These are phyloP conservation scores for Aleiodes leptofemur DNA, from an alignment of 2,888 invertebrate genomes.

Conservation along the genomic window DNA sequence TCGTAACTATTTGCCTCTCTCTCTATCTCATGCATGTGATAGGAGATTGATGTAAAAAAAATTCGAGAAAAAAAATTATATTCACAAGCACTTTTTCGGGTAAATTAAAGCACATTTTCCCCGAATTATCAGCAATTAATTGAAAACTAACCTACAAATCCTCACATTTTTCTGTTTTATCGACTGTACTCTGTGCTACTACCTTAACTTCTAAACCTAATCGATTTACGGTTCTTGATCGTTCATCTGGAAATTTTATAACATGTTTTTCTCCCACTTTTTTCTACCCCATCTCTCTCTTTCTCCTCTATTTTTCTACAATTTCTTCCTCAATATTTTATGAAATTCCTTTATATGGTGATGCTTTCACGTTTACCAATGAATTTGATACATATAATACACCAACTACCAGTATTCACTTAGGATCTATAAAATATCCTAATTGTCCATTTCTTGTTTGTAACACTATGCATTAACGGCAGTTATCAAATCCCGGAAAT, in stretches of 20 bases:
- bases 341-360: slow-evolving; percentile 6
- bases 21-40: too few species aligned
- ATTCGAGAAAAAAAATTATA: too few species aligned
- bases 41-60: too few species aligned
- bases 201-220: slow-evolving; percentile 1
- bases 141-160: too few species aligned
- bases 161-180: too few species aligned
- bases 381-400: slow-evolving; percentile 26
- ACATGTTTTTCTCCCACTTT: not conserved
- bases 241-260: slow-evolving; percentile 32
- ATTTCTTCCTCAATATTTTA: slow-evolving; percentile 7
- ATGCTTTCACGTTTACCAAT: slow-evolving; percentile 16
- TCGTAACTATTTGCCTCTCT: too few species aligned
- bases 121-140: too few species aligned
- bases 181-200: too few species aligned
- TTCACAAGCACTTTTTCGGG: too few species aligned
- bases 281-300: too few species aligned
- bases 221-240: slow-evolving; percentile 36
- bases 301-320: too few species aligned
- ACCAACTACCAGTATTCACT: slow-evolving; percentile 39
- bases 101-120: too few species aligned
- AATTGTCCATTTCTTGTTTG: slow-evolving; percentile 47
- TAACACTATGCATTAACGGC: slow-evolving; percentile 50
- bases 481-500: slow-evolving; percentile 52
- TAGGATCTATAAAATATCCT: slow-evolving; percentile 42